These are phyloP conservation scores for Stomatorhinus ivindoensis DNA, from an alignment of 2,113 vertebrate species.

Conservation along the genomic window DNA sequence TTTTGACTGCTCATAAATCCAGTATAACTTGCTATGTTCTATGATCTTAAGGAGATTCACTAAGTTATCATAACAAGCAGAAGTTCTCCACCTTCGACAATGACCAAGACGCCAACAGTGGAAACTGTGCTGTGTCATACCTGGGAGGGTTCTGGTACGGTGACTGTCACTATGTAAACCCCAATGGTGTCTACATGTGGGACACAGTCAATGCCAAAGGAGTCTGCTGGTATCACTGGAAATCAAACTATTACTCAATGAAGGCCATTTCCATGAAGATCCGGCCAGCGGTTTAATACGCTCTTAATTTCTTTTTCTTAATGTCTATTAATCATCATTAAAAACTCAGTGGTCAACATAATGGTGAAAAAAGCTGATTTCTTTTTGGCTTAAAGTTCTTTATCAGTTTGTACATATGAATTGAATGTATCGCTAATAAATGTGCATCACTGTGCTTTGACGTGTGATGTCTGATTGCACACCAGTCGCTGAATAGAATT, in stretches of 20 bases:
- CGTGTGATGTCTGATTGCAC: background rate
- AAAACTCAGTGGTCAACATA: background rate
- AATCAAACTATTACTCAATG: constrained; percentile 44
- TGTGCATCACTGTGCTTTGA: background rate
- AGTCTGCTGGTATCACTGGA: constrained; percentile 4
- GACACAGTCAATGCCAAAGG: constrained; percentile 21
- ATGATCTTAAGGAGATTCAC: constrained; percentile 45
- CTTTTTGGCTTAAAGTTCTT: background rate
- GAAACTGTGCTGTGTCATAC: constrained; percentile 52
- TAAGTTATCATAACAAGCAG: constrained; percentile 57
- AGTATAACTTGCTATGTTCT: background rate
- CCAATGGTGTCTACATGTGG: constrained; percentile 59
- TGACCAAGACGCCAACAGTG: constrained; percentile 25
- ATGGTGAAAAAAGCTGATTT: background rate
- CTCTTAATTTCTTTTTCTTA: background rate
- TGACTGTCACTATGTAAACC: constrained; percentile 57
- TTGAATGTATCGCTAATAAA: background rate
- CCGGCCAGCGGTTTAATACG: constrained; percentile 28
- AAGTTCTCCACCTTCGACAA: constrained; percentile 63
- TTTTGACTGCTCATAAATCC: background rate
- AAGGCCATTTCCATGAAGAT: constrained; percentile 60
- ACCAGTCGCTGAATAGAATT: background rate
- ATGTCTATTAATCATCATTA: background rate
- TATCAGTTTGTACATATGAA: background rate
- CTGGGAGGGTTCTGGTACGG: constrained; percentile 61